Evolutionary conservation across 2,797 vertebrate genomes (phyloP), one percentile per base, ranked within the genome.

Genomic region (Hafferia zeledoni): DNA sequence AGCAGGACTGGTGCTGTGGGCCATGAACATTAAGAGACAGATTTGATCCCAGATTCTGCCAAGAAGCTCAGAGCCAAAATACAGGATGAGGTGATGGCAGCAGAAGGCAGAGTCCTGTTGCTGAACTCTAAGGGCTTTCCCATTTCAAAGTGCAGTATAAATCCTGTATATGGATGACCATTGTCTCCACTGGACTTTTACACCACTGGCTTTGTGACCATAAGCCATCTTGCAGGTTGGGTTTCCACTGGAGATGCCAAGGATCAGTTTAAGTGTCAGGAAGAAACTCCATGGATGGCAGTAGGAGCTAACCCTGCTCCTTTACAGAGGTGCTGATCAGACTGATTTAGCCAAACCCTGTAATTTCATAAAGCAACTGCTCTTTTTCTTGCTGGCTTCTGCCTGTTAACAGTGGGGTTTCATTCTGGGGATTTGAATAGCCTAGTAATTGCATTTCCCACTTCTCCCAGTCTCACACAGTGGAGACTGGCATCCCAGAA

Each of bases 341-440:
- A 90, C 46, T 86, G 89, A 88, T 96, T 96, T 94, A 93, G 28
- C 78, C 55, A 78, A 96, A 68, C 78, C 87, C 41, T 93, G 41
- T 90, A 91, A 96, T 96, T 97, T 96, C 87, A 95, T 81, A 92
- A 94, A 94, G 81, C 28, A 72, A 88, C 4, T 15, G 55, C 84
- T 87, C 80, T 87, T 95, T 92, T 93, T 31, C 77, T 75, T 31
- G 2, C 87, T 90, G 60, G 64, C 91, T 95, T 97, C 93, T 94
- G 89, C 88, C 90, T 90, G 65, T 87, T 97, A 93, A 93, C 63
- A 43, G 71, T 86, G 90, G 85, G 78, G 61, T 90, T 97, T 96
- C 93, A 96, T 97, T 97, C 96, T 93, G 68, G 75, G 92, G 65
- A 83, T 77, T 67, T 97, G 97, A 98, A 97, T 95, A 93, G 93